Percentiles rank a stretch among this genome's conserved stretches.
These are phyloP conservation scores for Branchinecta lindahli DNA, from an alignment of 1,140 invertebrate genomes.

Conservation along the genomic window DNA sequence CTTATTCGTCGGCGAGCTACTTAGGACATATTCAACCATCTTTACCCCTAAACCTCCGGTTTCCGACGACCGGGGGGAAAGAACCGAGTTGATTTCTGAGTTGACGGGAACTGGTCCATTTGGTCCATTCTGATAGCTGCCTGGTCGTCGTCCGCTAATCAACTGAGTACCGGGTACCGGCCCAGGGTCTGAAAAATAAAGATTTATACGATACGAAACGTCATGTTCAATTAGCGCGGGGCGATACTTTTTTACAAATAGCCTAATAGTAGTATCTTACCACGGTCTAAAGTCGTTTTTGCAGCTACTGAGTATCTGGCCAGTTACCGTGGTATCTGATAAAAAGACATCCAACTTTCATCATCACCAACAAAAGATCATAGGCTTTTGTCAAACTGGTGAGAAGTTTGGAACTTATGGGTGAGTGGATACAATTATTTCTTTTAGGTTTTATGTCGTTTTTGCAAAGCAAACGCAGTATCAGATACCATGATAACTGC, in stretches of 20 bases:
- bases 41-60: conserved; percentile 78
- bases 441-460: too few relatives aligned
- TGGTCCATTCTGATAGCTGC: background rate
- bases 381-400: too few relatives aligned
- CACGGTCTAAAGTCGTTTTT: too few relatives aligned
- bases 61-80: conserved; percentile 50
- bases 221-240: conserved; percentile 53
- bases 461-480: too few relatives aligned
- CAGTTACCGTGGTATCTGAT: too few relatives aligned
- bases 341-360: too few relatives aligned
- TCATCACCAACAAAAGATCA: too few relatives aligned
- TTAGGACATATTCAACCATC: conserved; percentile 84
- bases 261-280: background rate
- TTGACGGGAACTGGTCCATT: background rate
- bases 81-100: conserved; percentile 29
- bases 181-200: background rate
- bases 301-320: too few relatives aligned
- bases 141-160: background rate
- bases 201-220: conserved; percentile 40
- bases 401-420: too few relatives aligned
- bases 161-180: background rate
- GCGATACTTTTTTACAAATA: conserved; percentile 52
- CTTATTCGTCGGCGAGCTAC: conserved; percentile 70
- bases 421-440: too few relatives aligned
- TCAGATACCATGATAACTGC: too few relatives aligned